These are phyloP conservation scores for Xylophagus ater DNA, from an alignment of 2,888 invertebrate genomes.

Conservation along the genomic window DNA sequence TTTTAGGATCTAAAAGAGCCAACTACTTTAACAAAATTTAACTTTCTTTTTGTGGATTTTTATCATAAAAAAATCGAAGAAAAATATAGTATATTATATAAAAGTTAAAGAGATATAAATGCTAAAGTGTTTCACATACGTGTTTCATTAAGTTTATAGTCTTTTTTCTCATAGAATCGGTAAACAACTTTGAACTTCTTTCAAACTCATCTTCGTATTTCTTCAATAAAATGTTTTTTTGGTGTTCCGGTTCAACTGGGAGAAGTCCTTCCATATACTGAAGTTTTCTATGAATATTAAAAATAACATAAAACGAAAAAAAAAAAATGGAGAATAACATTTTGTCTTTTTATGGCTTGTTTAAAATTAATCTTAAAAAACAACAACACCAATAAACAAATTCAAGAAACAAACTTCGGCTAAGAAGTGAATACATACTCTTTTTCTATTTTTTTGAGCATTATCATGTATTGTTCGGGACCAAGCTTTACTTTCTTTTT, in stretches of 20 bases:
- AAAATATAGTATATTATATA: not conserved
- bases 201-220: conserved; percentile 22
- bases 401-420: too few relatives aligned
- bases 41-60: not conserved
- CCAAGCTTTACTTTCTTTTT: too few relatives aligned
- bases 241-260: conserved; percentile 34
- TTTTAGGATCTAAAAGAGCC: too few relatives aligned
- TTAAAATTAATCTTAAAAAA: too few relatives aligned
- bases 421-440: conserved; percentile 9
- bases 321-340: not conserved
- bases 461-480: conserved; percentile 8
- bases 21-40: not conserved
- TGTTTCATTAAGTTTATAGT: conserved; percentile 32
- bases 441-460: conserved; percentile 13
- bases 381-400: too few relatives aligned
- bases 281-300: conserved; percentile 25
- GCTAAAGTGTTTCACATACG: conserved; percentile 24
- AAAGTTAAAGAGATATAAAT: not conserved
- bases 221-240: conserved; percentile 26
- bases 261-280: conserved; percentile 31
- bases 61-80: not conserved
- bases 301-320: not conserved
- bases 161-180: conserved; percentile 27
- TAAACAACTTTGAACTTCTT: conserved; percentile 25
- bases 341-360: not conserved